Conservation (phyloP, 2,113 vertebrate species). For the Xyrauchen texanus region DNA sequence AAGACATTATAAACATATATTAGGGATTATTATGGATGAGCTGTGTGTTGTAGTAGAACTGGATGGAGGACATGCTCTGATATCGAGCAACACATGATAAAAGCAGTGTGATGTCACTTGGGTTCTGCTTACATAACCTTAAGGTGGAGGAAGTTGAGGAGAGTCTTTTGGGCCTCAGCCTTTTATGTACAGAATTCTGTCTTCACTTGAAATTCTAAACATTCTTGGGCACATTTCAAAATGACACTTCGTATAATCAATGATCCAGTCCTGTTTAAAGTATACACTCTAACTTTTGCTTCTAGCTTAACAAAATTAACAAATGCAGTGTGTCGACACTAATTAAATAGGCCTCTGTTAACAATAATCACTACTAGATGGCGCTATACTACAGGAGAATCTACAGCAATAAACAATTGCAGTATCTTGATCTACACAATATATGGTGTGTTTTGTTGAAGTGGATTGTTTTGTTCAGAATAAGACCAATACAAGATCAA, state of each 20-base stretch:
- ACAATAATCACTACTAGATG: too few relatives aligned
- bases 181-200: neutral
- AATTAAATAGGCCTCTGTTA: neutral
- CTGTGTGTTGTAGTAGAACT: neutral
- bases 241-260: neutral
- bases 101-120: neutral
- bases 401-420: neutral
- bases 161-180: neutral
- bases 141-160: neutral
- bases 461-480: neutral
- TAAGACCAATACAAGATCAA: neutral
- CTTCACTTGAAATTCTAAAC: conserved; percentile 17
- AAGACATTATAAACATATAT: conserved; percentile 4
- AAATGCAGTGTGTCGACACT: neutral
- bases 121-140: neutral
- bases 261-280: neutral
- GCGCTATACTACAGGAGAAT: neutral
- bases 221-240: neutral
- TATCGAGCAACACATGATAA: conserved; percentile 7
- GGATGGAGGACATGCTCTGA: too few relatives aligned
- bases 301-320: conserved; percentile 4
- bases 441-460: neutral
- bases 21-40: neutral
- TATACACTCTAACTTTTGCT: neutral
- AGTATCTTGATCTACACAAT: conserved; percentile 5